Conservation (phyloP, 1,140 invertebrate species). For the Melipona quadrifasciata region DNA sequence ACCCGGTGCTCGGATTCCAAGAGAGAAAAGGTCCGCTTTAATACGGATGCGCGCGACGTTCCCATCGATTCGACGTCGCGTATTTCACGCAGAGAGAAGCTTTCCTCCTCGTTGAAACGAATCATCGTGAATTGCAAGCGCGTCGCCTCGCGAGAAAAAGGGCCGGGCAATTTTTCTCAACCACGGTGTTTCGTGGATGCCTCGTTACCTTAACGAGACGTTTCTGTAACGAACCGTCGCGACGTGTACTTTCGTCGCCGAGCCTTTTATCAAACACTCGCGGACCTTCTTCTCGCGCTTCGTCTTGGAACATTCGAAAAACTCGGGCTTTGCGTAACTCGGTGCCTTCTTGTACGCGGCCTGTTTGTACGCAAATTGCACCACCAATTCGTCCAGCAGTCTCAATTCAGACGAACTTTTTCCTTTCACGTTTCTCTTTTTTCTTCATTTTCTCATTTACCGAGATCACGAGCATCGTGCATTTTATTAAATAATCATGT, state of each 20-base stretch:
- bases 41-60: constrained; percentile 75
- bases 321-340: constrained; percentile 71
- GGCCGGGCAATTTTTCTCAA: constrained; percentile 15
- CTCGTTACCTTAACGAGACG: constrained; percentile 41
- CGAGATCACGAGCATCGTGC: background rate
- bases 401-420: background rate
- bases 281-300: constrained; percentile 19
- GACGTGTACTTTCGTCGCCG: background rate
- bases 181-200: background rate
- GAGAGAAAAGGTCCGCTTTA: constrained; percentile 66
- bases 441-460: background rate
- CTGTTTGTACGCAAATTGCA: constrained; percentile 71
- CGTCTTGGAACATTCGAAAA: constrained; percentile 55
- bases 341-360: constrained; percentile 77
- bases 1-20: constrained; percentile 15
- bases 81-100: constrained; percentile 63
- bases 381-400: constrained; percentile 58
- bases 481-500: too few species aligned
- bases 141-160: background rate
- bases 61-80: constrained; percentile 73
- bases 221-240: constrained; percentile 4
- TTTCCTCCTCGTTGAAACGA: constrained; percentile 58
- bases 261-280: constrained; percentile 11
- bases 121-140: constrained; percentile 51
- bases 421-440: background rate